Evolutionary conservation across 2,888 invertebrate species (phyloP), one percentile per base, ranked within the genome.

Genomic region (Spodoptera picta): DNA sequence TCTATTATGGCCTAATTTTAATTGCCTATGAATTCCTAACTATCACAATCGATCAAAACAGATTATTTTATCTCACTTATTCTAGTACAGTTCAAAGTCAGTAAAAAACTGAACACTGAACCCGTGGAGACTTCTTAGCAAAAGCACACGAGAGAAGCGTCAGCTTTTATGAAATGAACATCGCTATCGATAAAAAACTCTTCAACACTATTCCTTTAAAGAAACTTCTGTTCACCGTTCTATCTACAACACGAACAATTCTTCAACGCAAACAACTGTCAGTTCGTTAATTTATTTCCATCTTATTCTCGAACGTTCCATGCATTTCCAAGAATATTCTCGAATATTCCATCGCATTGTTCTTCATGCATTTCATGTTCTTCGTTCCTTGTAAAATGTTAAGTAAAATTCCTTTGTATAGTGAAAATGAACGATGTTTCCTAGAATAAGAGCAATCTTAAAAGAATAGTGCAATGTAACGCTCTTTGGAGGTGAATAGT

Each of bases 361-460:
- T 52, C 19, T 54, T 49, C 43, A 56, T 59, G 51, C 36, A 46
- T 54, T 59, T 42, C 23, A 48, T 36, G 43, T 64, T 46, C 42
- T 43, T 12, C 46, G 41, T 57, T 60, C 45, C 10, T 58, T 56
- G 14, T 49, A 55, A n/a, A 45, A 36, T 46, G 23, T 43, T 49
- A 44, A 56, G 47, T 57, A 47, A 43, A 44, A 62, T 44, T 52
- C 41, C 46, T 74, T 70, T 67, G 60, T 56, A 11, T 4, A 59
- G 58, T 57, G 43, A 57, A n/a, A 63, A 62, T 67, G 50, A 65
- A 14, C 6, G 45, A 58, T 62, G 47, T 62, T 60, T 65, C 58
- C 42, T 55, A 47, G 52, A 53, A 41, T 64, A 61, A 24, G 47
- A 57, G 42, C 42, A 49, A 50, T 58, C 65, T 65, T 64, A 41